Evolutionary conservation across 1,140 invertebrate genomes (phyloP), one percentile per base, ranked within the genome.

Genomic region (Aradophagus sp.): DNA sequence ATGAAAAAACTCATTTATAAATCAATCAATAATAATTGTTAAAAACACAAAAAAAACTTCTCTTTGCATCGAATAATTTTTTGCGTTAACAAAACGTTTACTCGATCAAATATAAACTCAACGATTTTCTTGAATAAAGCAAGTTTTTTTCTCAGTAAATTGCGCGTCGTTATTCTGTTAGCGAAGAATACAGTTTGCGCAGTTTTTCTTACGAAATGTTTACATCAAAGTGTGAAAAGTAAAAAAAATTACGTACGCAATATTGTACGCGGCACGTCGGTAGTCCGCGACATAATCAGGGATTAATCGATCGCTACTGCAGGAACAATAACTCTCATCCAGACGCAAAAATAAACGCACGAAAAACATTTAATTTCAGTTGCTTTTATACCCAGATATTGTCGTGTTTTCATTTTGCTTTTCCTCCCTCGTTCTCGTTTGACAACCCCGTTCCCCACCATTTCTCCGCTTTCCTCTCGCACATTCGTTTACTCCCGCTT

Each of bases 371-470:
- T 67, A 63, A 63, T 68, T 73, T 63, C 58, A 63, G 56, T 48
- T 48, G 58, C 50, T 68, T 68, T 68, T 68, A 62, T 59, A 56
- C 42, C 52, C 61, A 56, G 52, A 62, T 68, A 67, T 65, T 50
- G 69, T 53, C 69, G 62, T 56, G 56, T 67, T 73, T 68, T 76
- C 72, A 58, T 58, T 71, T 66, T 53, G 50, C 44, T 41, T 66
- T 53, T 42, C 50, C 17, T 47, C 50, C 31, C 17, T 53, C 45
- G 35, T 74, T 42, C 23, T 34, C 23, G 45, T 38, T 36, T 10
- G 26, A n/a, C 53, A 32, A 17, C 41, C 38, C 38, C 5, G 41
- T 58, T 52, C 52, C 58, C 31, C 41, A 31, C 19, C 42, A 8
- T 38, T 17, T 15, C 11, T 12, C 11, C 16, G 13, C 20, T 45